Evolutionary conservation across 2,888 invertebrate species (phyloP), one percentile per base, ranked within the genome.

Genomic region (Cordilura impudica): DNA sequence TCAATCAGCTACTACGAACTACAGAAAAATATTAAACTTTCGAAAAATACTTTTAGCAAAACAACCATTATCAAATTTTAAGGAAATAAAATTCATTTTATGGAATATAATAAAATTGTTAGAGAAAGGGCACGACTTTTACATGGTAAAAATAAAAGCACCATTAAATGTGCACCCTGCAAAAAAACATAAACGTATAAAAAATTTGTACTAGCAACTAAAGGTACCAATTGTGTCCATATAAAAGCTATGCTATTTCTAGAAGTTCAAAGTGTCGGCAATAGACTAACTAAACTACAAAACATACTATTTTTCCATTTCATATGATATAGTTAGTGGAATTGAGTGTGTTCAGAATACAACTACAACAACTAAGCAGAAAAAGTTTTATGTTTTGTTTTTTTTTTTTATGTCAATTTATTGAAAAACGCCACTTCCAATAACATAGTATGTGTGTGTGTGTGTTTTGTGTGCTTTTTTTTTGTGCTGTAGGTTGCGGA

Each of bases 31-130:
- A 49, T 63, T 51, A n/a, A 63, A 63, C 63, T 63, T 63, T 63
- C 14, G 35, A 54, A 39, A n/a, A 19, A 51, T 14, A 7, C 0
- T 53, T 53, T 16, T 53, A 14, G 8, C 16, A 29, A 4, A 53
- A 67, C 67, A 8, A 47, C 19, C 58, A 69, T 49, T 35, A 49
- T n/a, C 49, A 47, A 58, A 31, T 35, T 56, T 29, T 19, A 12
- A 31, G 16, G 21, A 56, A 49, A 6, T 49, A 53, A n/a, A n/a
- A n/a, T n/a, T 49, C 14, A 56, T 69, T 49, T 47, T 69, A 69
- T 69, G 47, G 58, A 56, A 56, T 69, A 69, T 58, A 53, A 47
- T 61, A 47, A 47, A 61, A 61, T 45, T 16, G 16, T 60, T 60
- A 26, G 16, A 14, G 18, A 60, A 39, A 60, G n/a, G 43, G 58